phyloP scores from a whole-genome alignment of 2,888 invertebrate genomes.

The Tipula helvola region DNA sequence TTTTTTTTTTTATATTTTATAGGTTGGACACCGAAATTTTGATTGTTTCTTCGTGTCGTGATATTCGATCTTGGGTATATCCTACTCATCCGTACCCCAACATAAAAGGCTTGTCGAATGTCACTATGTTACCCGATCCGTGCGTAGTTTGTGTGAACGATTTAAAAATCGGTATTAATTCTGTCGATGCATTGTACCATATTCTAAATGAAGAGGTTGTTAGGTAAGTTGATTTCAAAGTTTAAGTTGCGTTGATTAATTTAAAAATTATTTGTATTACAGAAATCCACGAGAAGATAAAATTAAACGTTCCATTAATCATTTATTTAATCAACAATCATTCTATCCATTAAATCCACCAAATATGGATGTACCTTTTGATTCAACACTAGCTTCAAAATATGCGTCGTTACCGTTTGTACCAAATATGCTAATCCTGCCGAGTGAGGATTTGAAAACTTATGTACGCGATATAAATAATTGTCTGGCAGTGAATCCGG shows the following conservation, averaged over 20 bases:
- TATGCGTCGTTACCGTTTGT: constrained; percentile 56
- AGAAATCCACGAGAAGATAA: constrained; percentile 48
- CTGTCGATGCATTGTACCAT: constrained; percentile 74
- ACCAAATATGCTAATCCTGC: constrained; percentile 73
- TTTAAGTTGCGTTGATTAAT: neutral
- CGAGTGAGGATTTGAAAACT: constrained; percentile 64
- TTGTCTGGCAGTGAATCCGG: constrained; percentile 76
- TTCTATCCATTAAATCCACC: constrained; percentile 76
- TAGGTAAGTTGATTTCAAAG: constrained; percentile 38
- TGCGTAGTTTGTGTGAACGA: constrained; percentile 65
- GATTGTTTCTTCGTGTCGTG: constrained; percentile 62
- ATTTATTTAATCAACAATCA: constrained; percentile 63
- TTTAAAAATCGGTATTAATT: constrained; percentile 62
- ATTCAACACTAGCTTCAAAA: constrained; percentile 57
- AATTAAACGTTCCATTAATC: constrained; percentile 57
- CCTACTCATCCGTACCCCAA: constrained; percentile 68
- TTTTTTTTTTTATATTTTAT: too few relatives aligned
- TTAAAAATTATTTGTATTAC: neutral
- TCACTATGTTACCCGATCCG: constrained; percentile 69
- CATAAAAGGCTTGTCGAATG: constrained; percentile 43
- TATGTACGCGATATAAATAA: constrained; percentile 69
- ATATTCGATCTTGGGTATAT: constrained; percentile 69
- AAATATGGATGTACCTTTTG: constrained; percentile 49
- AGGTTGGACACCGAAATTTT: constrained; percentile 57
- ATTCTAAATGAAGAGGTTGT: constrained; percentile 67